Evolutionary conservation across 2,797 vertebrate species (phyloP).

Genomic region (Acropternis orthonyx): DNA sequence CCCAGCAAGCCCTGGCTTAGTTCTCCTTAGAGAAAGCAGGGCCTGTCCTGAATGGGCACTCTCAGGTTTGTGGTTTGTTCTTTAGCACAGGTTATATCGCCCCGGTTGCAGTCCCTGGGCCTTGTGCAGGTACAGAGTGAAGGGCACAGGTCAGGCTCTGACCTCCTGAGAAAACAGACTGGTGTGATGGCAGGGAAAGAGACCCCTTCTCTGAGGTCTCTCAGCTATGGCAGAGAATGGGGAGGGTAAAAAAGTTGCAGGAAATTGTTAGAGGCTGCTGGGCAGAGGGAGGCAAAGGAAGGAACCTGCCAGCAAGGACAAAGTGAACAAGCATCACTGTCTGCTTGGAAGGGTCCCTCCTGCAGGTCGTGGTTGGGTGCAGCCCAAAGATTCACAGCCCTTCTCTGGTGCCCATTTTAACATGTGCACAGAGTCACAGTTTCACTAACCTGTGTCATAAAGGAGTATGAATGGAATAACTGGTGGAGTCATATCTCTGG

Average conservation of each 20-base stretch:
- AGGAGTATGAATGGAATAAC: neutral
- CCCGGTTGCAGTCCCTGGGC: neutral
- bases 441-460: accelerated
- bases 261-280: neutral
- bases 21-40: neutral
- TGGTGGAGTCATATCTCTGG: neutral
- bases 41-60: accelerated
- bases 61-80: neutral
- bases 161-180: neutral
- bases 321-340: neutral
- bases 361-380: accelerated
- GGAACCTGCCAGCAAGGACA: neutral
- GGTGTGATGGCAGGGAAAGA: neutral
- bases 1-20: neutral
- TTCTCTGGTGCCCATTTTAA: neutral
- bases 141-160: neutral
- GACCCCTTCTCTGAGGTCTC: neutral
- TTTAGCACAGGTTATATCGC: neutral
- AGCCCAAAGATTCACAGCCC: neutral
- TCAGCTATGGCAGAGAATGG: neutral
- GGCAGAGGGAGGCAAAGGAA: neutral
- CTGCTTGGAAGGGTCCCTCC: neutral
- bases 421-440: accelerated
- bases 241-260: neutral
- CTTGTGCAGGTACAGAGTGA: neutral